A percentile compares a stretch with the other conserved stretches of the same genome.
These are phyloP conservation scores for Parazoanthus swiftii DNA, from an alignment of 92 coral and sea anemone genomes.

Conservation along the genomic window DNA sequence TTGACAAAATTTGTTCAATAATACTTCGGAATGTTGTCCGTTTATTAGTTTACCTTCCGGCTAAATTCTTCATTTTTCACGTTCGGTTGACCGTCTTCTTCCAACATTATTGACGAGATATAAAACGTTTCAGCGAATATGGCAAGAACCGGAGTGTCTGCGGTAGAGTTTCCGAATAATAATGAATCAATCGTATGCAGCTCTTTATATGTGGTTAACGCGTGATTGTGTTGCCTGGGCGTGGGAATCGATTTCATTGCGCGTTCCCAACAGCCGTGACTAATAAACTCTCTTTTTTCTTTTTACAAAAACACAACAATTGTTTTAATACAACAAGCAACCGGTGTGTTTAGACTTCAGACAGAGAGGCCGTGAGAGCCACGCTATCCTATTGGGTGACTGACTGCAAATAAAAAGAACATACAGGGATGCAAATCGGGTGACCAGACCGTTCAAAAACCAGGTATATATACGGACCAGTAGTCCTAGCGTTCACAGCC, in stretches of 20 bases:
- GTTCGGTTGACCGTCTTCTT: constrained; percentile 22
- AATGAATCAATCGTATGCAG: neutral
- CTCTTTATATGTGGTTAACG: neutral
- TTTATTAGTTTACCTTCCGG: constrained; percentile 21
- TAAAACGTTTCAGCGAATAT: neutral
- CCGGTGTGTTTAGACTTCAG: constrained; percentile 50
- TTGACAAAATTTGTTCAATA: neutral
- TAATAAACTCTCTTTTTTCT: neutral
- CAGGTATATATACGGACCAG: neutral
- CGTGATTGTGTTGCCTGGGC: neutral
- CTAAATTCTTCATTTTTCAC: neutral
- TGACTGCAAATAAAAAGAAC: constrained; percentile 10
- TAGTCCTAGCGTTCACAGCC: neutral
- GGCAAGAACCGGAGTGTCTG: neutral
- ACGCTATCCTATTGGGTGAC: constrained; percentile 69
- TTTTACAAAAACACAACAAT: constrained; percentile 16
- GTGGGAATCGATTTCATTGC: constrained; percentile 5
- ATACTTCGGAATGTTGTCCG: neutral
- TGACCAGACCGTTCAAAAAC: neutral
- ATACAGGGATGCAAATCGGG: constrained; percentile 7
- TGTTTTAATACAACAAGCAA: constrained; percentile 17
- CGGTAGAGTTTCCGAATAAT: neutral
- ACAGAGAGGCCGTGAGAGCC: constrained; percentile 87
- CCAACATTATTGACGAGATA: constrained; percentile 12
- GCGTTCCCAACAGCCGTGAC: constrained; percentile 34